Evolutionary conservation across 1,140 invertebrate species (phyloP), one percentile per base, ranked within the genome.

Genomic region (Sinonovacula constricta): DNA sequence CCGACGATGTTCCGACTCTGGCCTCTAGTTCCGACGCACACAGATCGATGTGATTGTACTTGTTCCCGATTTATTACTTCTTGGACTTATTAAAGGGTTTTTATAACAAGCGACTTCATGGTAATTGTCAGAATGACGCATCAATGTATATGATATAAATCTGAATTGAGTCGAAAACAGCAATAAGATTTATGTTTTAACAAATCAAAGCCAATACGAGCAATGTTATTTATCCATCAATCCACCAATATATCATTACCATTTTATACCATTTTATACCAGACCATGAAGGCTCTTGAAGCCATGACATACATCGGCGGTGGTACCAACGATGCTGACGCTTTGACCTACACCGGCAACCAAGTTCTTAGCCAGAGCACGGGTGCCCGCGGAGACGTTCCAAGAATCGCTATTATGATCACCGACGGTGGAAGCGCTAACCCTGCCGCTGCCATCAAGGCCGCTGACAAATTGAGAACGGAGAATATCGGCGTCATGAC

Each of bases 291-390:
- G 57, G 86, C 85, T 7, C 69, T 87, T 49, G 85, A 86, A 54
- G 54, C 49, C 49, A 80, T 86, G 34, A 69, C 66, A 28, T 85
- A 81, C 69, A 78, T 85, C 63, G 85, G 86, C 15, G 86, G 84
- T 26, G 80, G 81, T 15, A 87, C 86, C 54, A 85, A 87, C 69
- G 85, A 86, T 0, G 87, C 79, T 3, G 83, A 85, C 26, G 87
- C 86, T 22, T 77, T 88, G 26, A 69, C 80, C 14, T 85, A 85
- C 78, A 83, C 80, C 67, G 63, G 75, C 15, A 68, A 82, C 18
- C 77, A 85, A 18, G 72, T 87, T 56, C 84, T 85, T 67, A 83
- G 72, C 22, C 39, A 69, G 14, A 67, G 72, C 28, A 76, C 71
- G 22, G 87, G 87, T 7, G 85, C 85, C 4, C 77, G 87, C 18